Conservation (phyloP, 2,797 vertebrate species). For the Rhinatrema bivittatum region DNA sequence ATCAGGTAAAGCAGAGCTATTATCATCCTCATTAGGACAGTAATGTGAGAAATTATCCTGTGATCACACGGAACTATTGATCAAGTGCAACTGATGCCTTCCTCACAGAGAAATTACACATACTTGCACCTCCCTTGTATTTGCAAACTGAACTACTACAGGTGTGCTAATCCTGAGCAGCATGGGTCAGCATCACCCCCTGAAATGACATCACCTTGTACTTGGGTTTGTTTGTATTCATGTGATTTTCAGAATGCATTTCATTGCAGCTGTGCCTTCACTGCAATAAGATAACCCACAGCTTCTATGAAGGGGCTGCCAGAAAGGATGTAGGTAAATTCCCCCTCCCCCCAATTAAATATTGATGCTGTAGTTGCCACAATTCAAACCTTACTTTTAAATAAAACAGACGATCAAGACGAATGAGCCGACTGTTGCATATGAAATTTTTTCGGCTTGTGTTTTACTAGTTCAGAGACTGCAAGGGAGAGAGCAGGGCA, state of each 20-base stretch:
- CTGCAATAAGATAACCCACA: slow-evolving; percentile 6
- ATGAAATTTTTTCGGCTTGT: too few species aligned
- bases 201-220: not conserved
- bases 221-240: not conserved
- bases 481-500: too few species aligned
- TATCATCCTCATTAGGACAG: slow-evolving; percentile 58
- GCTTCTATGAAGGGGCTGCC: slow-evolving; percentile 2
- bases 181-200: slow-evolving; percentile 12
- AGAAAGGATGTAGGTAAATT: slow-evolving; percentile 13
- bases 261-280: slow-evolving; percentile 1
- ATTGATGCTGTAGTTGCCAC: slow-evolving; percentile 14
- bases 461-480: too few species aligned
- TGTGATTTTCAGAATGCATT: slow-evolving; percentile 5
- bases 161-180: slow-evolving; percentile 58
- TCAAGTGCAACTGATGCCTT: slow-evolving; percentile 45
- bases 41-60: slow-evolving; percentile 65
- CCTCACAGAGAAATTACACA: slow-evolving; percentile 58
- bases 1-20: slow-evolving; percentile 54
- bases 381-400: slow-evolving; percentile 27
- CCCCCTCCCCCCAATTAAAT: slow-evolving; percentile 23
- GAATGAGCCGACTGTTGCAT: too few species aligned
- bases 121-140: slow-evolving; percentile 52
- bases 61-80: slow-evolving; percentile 50
- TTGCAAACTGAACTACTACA: slow-evolving; percentile 50
- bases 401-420: slow-evolving; percentile 13